These are phyloP conservation scores for Percopsis omiscomaycus DNA, from an alignment of 2,797 vertebrate species.

Conservation along the genomic window DNA sequence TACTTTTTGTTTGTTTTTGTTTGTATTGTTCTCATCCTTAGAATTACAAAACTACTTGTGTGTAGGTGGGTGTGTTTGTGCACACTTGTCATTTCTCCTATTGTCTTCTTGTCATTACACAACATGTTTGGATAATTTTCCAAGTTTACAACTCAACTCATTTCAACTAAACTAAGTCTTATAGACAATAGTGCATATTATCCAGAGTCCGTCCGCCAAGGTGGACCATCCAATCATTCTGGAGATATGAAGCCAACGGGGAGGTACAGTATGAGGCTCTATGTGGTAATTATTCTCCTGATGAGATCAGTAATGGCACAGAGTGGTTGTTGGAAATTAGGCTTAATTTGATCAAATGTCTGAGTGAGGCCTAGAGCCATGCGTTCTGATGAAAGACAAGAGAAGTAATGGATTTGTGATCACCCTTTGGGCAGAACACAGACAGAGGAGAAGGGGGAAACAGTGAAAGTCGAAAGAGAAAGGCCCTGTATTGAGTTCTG, in stretches of 20 bases:
- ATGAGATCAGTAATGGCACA: slow-evolving; percentile 35
- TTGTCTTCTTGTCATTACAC: no score
- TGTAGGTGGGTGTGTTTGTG: no score
- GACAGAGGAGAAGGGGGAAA: slow-evolving; percentile 8
- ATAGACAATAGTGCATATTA: not conserved
- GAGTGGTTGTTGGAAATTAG: slow-evolving; percentile 40
- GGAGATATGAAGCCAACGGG: slow-evolving; percentile 11
- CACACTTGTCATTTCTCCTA: no score
- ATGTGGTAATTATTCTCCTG: slow-evolving; percentile 27
- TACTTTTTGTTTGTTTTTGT: no score
- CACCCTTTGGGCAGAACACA: slow-evolving; percentile 13
- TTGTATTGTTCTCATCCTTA: no score
- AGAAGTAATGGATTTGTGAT: slow-evolving; percentile 41
- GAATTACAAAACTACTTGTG: no score
- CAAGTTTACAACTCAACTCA: slow-evolving; percentile 4
- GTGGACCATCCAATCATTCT: slow-evolving; percentile 9
- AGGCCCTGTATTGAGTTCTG: slow-evolving; percentile 13
- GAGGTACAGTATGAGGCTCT: slow-evolving; percentile 8
- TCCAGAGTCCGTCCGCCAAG: slow-evolving; percentile 12
- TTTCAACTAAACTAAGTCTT: slow-evolving; percentile 2
- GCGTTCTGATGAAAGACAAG: slow-evolving; percentile 31
- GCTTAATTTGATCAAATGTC: slow-evolving; percentile 50
- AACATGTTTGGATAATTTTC: no score
- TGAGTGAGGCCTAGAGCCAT: slow-evolving; percentile 31
- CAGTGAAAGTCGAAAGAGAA: slow-evolving; percentile 10